Evolutionary conservation across 2,888 invertebrate species (phyloP).

Genomic region (Sinotaia quadrata): DNA sequence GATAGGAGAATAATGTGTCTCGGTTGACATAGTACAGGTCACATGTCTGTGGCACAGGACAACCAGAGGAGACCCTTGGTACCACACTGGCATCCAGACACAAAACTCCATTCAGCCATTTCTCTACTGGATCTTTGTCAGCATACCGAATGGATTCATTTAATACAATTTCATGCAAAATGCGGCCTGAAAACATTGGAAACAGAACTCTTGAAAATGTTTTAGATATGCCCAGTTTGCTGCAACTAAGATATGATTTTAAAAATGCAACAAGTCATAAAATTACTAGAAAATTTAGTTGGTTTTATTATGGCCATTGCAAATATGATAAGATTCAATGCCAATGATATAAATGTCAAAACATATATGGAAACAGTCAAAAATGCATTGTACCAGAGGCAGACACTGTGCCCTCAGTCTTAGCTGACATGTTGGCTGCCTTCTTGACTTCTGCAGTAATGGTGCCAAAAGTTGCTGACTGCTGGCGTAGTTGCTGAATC

Average conservation of each 20-base stretch:
- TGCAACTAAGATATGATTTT: too few species aligned
- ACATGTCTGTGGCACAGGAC: conserved; percentile 90
- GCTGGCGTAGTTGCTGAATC: conserved; percentile 86
- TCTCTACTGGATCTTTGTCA: conserved; percentile 85
- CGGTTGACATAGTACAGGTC: conserved; percentile 81
- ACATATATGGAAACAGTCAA: too few species aligned
- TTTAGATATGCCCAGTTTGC: too few species aligned
- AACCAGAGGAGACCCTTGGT: conserved; percentile 81
- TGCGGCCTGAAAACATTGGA: conserved; percentile 65
- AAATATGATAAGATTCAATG: too few species aligned
- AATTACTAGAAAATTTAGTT: too few species aligned
- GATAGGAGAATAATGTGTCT: conserved; percentile 97
- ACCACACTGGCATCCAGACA: conserved; percentile 88
- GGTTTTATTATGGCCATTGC: too few species aligned
- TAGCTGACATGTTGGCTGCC: conserved; percentile 45
- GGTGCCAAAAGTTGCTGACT: conserved; percentile 76
- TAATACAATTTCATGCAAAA: conserved; percentile 78
- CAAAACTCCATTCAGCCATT: conserved; percentile 90
- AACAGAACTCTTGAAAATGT: too few species aligned
- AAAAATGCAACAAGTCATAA: too few species aligned
- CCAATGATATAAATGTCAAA: too few species aligned
- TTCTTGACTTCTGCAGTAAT: conserved; percentile 70
- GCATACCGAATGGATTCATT: conserved; percentile 97
- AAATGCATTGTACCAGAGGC: background rate
- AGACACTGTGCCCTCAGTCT: background rate